Evolutionary conservation across 2,113 vertebrate genomes (phyloP).

Genomic region (Coptodon bakossiorum): DNA sequence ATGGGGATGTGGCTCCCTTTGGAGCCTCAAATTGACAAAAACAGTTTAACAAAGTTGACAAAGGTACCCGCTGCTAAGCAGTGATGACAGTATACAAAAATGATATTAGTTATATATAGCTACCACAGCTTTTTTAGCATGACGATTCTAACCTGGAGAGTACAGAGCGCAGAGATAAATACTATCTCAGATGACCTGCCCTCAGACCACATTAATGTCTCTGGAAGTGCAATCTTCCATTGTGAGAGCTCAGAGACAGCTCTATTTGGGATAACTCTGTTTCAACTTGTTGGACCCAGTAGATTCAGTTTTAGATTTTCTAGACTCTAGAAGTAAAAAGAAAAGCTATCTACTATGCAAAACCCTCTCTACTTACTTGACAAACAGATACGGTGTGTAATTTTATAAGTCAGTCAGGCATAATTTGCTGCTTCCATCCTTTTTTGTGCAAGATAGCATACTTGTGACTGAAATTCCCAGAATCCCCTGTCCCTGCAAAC

Average conservation of each 20-base stretch:
- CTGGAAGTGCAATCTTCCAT: not conserved
- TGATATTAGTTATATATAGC: not conserved
- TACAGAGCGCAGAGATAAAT: not conserved
- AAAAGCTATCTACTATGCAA: not conserved
- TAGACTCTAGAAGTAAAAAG: not conserved
- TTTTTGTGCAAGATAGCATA: not conserved
- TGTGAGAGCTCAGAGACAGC: not conserved
- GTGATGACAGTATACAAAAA: not conserved
- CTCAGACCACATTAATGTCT: not conserved
- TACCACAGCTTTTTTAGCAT: not conserved
- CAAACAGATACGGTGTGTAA: not conserved
- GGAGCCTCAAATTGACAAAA: not conserved
- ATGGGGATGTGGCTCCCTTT: not conserved
- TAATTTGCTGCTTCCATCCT: not conserved
- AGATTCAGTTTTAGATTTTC: not conserved
- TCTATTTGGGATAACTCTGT: not conserved
- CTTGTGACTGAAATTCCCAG: not conserved
- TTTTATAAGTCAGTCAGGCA: not conserved
- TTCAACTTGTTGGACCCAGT: not conserved
- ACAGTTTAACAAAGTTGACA: not conserved
- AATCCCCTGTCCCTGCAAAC: not conserved
- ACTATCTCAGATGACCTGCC: not conserved
- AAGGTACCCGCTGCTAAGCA: not conserved
- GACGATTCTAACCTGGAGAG: not conserved
- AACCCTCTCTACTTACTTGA: not conserved